Evolutionary conservation across 2,888 invertebrate species (phyloP), one percentile per base, ranked within the genome.

Genomic region (Trichogramma dendrolimi): DNA sequence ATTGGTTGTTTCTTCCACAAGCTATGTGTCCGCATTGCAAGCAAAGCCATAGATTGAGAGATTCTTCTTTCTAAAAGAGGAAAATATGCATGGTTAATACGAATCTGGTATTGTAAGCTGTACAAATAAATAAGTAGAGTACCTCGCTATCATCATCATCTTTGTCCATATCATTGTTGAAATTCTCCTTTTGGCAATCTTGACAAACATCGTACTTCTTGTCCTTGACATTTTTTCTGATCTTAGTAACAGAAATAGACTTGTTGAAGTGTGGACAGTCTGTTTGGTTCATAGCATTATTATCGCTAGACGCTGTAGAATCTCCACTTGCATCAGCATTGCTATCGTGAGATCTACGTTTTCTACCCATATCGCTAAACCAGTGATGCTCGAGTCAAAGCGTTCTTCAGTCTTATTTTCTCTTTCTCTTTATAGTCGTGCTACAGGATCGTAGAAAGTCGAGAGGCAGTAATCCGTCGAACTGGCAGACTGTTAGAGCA

Each of bases 11-110:
- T 55, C 87, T 82, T 3, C 90, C 91, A 77, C 94, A 94, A 38
- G 87, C 83, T 73, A 89, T 88, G 50, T 87, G 81, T 4, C 91
- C 93, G 78, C 94, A 94, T 67, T 87, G 87, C 64, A 94, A 80
- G 73, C 94, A 94, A 80, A 94, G 83, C 90, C 91, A 92, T 64
- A 90, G 76, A 1, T 81, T 43, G 4, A 61, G 58, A 8, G 60
- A 65, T 4, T 55, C 51, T 27, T 60, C n/a, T 46, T n/a, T 55
- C 44, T 7, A 41, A 57, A 11, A 6, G 27, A 10, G 55, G 58
- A 51, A 10, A 48, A 54, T 53, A 44, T 50, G 4, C 8, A 55
- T 56, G 39, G 0, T 6, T 4, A 55, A 27, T 56, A 27, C 2
- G 27, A 27, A 27, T 27, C 27, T 2, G 27, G 1, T 27, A 27